Base-by-base conservation (phyloP, 2,797 vertebrate species). In the Eremophila alpestris region DNA sequence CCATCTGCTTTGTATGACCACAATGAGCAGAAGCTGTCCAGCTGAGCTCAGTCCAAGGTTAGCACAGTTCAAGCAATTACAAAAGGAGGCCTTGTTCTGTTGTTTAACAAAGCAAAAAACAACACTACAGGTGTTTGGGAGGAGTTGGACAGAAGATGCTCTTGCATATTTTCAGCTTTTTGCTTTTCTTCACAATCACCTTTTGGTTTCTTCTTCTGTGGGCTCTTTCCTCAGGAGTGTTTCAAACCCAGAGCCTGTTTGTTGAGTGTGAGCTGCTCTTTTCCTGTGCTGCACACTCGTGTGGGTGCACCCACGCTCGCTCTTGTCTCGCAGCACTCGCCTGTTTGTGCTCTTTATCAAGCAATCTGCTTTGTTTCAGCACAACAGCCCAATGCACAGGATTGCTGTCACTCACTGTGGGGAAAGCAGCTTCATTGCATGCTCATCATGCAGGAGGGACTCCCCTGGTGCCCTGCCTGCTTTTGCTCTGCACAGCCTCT, bases 221-320 rank as follows among this genome's bases (percentile, higher is more conserved):
- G n/a, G 21, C 34, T 16, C 52, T 79, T 94, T 43, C 11, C 68
- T 12, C 40, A 27, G 56, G 55, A 19, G 10, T 21, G 8, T 71
- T 90, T 94, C 58, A 69, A 38, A 21, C 23, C 46, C 34, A 4
- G 14, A 73, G 27, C 3, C 0, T 29, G 43, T 8, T 54, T 65
- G 52, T 43, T 65, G 40, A 62, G n/a, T 6, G 10, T 30, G 23
- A 80, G 7, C 79, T 75, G 73, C 30, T 79, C 26, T 65, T 62
- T 67, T 64, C 10, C 74, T 76, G 7, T 64, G n/a, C 65, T 68
- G 0, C 52, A 29, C 30, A 12, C 20, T 10, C 1, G 4, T 7
- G 0, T 52, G 62, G 7, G 1, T 1, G 27, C 38, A 48, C 77
- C 70, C 58, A 36, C 2, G 0, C 51, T 71, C 0, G 0, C 51